A percentile compares a stretch with the other conserved stretches of the same genome.
These are phyloP conservation scores for Tetheella fluctuosa DNA, from an alignment of 2,888 invertebrate species.

Conservation along the genomic window DNA sequence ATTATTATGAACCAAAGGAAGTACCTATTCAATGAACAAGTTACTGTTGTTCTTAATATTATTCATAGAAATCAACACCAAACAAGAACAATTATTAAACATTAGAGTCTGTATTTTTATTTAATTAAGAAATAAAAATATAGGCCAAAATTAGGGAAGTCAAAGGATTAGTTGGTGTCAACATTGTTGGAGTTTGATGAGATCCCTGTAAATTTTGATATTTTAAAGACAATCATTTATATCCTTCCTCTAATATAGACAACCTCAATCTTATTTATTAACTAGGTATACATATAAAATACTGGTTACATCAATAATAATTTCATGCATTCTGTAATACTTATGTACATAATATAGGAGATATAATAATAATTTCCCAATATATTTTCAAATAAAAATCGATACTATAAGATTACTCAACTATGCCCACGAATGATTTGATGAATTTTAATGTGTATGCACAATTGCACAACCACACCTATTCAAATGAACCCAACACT, in stretches of 20 bases:
- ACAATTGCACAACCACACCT: neutral
- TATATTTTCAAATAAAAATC: neutral
- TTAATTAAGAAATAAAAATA: neutral
- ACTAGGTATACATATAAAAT: constrained; percentile 38
- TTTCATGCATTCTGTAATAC: constrained; percentile 23
- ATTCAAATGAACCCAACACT: neutral
- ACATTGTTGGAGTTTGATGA: constrained; percentile 12
- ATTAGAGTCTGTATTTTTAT: neutral
- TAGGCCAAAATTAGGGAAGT: neutral
- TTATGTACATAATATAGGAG: constrained; percentile 16
- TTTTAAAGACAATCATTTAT: constrained; percentile 17
- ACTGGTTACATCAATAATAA: constrained; percentile 35
- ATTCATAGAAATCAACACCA: neutral
- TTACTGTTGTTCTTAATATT: neutral
- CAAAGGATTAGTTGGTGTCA: neutral
- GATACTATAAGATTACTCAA: too few relatives aligned
- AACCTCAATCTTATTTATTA: constrained; percentile 22
- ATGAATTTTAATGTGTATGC: neutral
- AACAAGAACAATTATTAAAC: neutral
- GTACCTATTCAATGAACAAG: neutral
- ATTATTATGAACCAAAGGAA: neutral
- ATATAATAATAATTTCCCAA: constrained; percentile 20
- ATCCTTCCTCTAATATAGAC: constrained; percentile 16
- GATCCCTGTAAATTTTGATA: constrained; percentile 15
- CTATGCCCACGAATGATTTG: neutral